phyloP scores from a whole-genome alignment of 2,797 vertebrate genomes.

The Heterohyrax brucei region DNA sequence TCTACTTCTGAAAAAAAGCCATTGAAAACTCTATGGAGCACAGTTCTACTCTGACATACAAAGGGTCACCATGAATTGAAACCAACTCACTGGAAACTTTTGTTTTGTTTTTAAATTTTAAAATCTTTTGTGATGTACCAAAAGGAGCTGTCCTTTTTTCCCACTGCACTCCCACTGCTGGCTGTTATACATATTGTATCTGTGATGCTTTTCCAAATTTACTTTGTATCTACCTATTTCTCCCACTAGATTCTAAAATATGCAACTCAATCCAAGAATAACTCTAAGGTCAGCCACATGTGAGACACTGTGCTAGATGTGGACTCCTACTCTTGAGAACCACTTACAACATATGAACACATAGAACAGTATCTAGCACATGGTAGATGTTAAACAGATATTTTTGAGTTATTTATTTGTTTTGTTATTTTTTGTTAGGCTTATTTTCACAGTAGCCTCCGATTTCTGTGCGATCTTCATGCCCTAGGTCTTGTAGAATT shows the following conservation, averaged over 20 bases:
- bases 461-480: not conserved
- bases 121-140: not conserved
- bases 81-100: not conserved
- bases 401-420: not conserved
- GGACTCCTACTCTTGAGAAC: not conserved
- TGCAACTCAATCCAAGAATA: not conserved
- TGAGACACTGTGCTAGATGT: not conserved
- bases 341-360: not conserved
- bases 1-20: not conserved
- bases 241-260: not conserved
- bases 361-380: not conserved
- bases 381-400: not conserved
- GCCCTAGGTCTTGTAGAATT: not conserved
- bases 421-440: not conserved
- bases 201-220: fast-evolving
- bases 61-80: not conserved
- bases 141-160: fast-evolving
- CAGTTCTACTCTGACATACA: not conserved
- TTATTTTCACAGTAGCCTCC: not conserved
- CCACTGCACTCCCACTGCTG: fast-evolving
- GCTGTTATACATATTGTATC: not conserved
- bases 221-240: not conserved
- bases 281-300: not conserved
- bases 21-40: not conserved
- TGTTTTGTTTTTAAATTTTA: not conserved